Conservation (phyloP, 2,797 vertebrate species). For the Alcedo atthis region DNA sequence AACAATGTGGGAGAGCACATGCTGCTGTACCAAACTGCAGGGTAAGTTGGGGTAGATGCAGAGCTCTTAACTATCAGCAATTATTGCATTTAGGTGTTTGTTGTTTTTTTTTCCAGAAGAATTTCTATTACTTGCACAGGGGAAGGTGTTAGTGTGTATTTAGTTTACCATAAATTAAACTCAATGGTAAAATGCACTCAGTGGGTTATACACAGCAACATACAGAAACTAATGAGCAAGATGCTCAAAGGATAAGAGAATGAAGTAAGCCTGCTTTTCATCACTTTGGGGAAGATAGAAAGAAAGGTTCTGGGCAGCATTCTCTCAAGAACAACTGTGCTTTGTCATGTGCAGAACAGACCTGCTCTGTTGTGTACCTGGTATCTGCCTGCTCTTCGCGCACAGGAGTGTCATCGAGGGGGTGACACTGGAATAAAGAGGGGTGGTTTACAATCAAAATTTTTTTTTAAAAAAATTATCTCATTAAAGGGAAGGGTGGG, state of each 20-base stretch:
- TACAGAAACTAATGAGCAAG: not conserved
- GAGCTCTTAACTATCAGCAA: not conserved
- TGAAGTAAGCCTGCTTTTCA: not conserved
- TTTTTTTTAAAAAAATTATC: too few species aligned
- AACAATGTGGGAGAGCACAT: rapidly evolving
- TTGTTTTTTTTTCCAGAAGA: not conserved
- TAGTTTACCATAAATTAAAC: not conserved
- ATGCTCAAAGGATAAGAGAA: not conserved
- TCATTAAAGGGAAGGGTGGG: not conserved
- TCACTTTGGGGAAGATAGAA: not conserved
- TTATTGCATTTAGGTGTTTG: not conserved
- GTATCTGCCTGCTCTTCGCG: rapidly evolving
- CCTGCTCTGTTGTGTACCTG: rapidly evolving
- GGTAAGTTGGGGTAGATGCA: not conserved
- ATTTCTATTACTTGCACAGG: not conserved
- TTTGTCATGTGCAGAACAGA: not conserved
- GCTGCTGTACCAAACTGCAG: not conserved
- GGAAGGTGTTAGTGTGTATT: not conserved
- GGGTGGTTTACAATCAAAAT: not conserved
- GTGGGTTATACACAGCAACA: not conserved
- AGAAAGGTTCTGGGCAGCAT: not conserved
- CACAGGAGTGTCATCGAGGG: too few species aligned
- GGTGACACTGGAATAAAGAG: not conserved
- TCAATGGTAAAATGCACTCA: rapidly evolving
- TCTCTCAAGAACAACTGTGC: not conserved